phyloP scores from a whole-genome alignment of 1,140 invertebrate genomes.

The Pseudomyrmex pallidus region DNA sequence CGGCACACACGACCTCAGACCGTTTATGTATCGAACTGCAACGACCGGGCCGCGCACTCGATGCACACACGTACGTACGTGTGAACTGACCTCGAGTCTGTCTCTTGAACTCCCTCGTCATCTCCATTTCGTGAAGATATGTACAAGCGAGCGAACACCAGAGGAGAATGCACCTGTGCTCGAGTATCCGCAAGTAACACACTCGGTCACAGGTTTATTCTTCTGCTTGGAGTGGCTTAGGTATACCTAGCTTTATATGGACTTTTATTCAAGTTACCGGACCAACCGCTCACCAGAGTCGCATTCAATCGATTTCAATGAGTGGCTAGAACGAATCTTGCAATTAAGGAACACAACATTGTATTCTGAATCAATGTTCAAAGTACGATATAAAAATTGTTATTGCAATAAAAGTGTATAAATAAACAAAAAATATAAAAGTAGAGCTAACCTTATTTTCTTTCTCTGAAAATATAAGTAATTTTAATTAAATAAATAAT shows the following conservation, averaged over 20 bases:
- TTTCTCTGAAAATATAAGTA: too few species aligned
- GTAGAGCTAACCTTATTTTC: neutral
- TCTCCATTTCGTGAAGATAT: slow-evolving; percentile 40
- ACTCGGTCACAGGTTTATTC: slow-evolving; percentile 41
- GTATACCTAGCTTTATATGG: slow-evolving; percentile 39
- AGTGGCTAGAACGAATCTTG: neutral
- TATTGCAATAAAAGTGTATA: neutral
- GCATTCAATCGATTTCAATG: neutral
- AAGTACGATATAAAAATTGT: neutral
- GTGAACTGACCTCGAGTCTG: slow-evolving; percentile 63
- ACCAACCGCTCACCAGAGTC: neutral
- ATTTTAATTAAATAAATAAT: too few species aligned
- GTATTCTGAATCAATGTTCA: neutral
- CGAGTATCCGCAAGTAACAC: slow-evolving; percentile 56
- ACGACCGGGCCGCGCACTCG: slow-evolving; percentile 11
- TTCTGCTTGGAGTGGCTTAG: slow-evolving; percentile 8
- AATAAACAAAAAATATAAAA: slow-evolving; percentile 8
- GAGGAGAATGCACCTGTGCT: slow-evolving; percentile 59
- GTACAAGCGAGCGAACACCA: slow-evolving; percentile 14
- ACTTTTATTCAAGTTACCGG: neutral
- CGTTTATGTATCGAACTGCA: slow-evolving; percentile 52
- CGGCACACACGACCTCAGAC: slow-evolving; percentile 25
- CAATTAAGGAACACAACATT: slow-evolving; percentile 10
- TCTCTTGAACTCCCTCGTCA: slow-evolving; percentile 32
- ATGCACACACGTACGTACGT: slow-evolving; percentile 51